Evolutionary conservation across 1,140 invertebrate species (phyloP).

Genomic region (Apis dorsata): DNA sequence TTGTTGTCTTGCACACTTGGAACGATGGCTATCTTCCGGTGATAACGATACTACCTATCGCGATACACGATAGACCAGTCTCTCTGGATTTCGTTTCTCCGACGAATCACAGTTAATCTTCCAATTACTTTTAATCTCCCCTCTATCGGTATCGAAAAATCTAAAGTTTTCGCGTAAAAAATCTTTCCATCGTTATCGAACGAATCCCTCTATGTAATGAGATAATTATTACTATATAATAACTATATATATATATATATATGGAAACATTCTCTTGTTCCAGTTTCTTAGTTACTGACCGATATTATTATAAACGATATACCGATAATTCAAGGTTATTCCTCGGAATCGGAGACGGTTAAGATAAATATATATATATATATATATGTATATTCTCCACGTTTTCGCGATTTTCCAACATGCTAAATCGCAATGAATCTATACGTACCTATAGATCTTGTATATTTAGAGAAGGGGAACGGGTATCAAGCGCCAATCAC

Average conservation of each 20-base stretch:
- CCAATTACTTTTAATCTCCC: background rate
- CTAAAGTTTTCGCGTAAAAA: background rate
- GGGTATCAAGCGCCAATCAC: background rate
- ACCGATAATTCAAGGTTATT: too few relatives aligned
- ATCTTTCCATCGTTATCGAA: background rate
- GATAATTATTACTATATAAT: background rate
- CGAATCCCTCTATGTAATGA: too few relatives aligned
- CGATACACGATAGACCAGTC: conserved; percentile 11
- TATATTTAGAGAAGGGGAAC: too few relatives aligned
- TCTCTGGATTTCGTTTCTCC: background rate
- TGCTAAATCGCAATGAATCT: background rate
- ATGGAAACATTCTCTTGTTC: background rate
- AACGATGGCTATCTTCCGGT: conserved; percentile 50
- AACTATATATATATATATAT: too few relatives aligned
- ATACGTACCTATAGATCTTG: too few relatives aligned
- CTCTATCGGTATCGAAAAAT: background rate
- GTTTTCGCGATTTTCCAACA: background rate
- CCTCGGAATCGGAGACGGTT: background rate
- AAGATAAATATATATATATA: background rate
- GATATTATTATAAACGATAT: too few relatives aligned
- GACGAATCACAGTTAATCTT: conserved; percentile 1
- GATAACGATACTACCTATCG: conserved; percentile 62
- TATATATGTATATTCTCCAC: background rate
- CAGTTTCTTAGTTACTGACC: too few relatives aligned
- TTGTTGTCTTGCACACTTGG: conserved; percentile 10